Conservation (phyloP, 2,113 vertebrate genomes). For the Orcinus orca region DNA sequence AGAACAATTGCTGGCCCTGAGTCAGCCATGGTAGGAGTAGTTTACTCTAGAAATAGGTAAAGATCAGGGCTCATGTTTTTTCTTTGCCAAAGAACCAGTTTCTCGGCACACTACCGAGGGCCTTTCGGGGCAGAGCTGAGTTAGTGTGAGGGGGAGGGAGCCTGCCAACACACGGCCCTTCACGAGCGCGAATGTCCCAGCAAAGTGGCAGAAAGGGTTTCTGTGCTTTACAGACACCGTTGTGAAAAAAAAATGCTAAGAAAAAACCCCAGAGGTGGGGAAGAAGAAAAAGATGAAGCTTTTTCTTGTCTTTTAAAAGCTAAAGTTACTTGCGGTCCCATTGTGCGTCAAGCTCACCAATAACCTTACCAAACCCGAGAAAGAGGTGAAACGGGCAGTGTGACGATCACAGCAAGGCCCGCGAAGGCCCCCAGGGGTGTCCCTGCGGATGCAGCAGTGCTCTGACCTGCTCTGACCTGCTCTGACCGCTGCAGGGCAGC, state of each 20-base stretch:
- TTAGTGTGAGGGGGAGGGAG: not conserved
- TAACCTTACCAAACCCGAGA: not conserved
- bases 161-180: not conserved
- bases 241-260: not conserved
- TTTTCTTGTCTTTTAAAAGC: not conserved
- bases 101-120: not conserved
- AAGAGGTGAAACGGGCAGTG: not conserved
- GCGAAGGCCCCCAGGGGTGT: not conserved
- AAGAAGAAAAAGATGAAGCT: not conserved
- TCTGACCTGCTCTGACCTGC: not conserved
- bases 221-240: not conserved
- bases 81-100: not conserved
- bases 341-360: not conserved
- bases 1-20: not conserved
- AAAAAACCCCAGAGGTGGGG: not conserved
- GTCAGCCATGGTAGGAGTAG: not conserved
- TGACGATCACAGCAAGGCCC: accelerated
- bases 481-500: not conserved
- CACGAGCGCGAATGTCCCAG: not conserved
- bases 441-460: not conserved
- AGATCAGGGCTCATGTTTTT: not conserved
- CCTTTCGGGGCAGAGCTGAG: not conserved
- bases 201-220: not conserved
- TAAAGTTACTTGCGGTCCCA: not conserved
- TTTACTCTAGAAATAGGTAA: not conserved